phyloP scores from a whole-genome alignment of 2,888 invertebrate genomes.

The Cetonia aurata region DNA sequence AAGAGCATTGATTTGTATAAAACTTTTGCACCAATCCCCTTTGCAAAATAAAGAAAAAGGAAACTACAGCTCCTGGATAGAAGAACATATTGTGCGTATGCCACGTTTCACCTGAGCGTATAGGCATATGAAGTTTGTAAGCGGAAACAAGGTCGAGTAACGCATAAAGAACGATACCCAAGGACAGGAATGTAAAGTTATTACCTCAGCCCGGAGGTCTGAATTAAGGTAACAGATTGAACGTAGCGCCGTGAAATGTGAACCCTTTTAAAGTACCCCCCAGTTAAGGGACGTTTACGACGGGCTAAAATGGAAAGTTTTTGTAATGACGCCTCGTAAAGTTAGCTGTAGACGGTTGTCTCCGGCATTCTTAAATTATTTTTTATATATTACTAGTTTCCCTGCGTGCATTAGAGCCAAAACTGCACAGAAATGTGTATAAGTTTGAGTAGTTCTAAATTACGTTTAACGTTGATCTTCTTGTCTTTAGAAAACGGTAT shows the following conservation, averaged over 20 bases:
- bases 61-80: no score
- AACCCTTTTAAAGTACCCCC: constrained; percentile 37
- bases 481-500: neutral
- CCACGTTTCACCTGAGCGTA: no score
- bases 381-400: neutral
- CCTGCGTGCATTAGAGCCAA: no score
- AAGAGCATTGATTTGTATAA: no score
- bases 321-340: constrained; percentile 32
- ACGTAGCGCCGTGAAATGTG: constrained; percentile 34
- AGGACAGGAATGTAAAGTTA: constrained; percentile 21
- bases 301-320: constrained; percentile 33
- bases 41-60: no score
- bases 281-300: constrained; percentile 26
- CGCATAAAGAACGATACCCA: constrained; percentile 11
- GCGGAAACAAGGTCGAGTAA: constrained; percentile 9
- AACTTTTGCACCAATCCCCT: no score
- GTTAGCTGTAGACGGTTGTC: constrained; percentile 14
- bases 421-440: no score
- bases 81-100: no score
- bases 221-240: constrained; percentile 41
- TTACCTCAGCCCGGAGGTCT: constrained; percentile 11
- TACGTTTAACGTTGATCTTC: neutral
- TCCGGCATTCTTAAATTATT: constrained; percentile 19
- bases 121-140: no score
- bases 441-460: neutral